Percentiles rank a stretch among this genome's conserved stretches.
Conservation (phyloP, 2,797 vertebrate genomes). For the Tauraco hartlaubi region DNA sequence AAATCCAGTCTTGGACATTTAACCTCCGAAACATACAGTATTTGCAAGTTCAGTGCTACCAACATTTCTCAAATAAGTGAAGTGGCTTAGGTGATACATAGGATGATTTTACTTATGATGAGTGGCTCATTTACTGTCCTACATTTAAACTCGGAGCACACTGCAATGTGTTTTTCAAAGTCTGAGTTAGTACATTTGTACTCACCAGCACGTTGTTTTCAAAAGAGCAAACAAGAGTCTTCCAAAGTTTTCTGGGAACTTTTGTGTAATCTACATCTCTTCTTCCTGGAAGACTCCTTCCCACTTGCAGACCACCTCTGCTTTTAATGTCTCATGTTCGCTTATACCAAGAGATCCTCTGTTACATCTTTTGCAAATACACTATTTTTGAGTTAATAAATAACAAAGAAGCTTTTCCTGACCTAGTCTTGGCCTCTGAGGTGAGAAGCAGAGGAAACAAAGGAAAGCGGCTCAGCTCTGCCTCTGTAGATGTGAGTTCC, state of each 20-base stretch:
- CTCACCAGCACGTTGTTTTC: background rate
- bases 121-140: background rate
- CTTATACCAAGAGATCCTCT: background rate
- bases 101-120: background rate
- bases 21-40: background rate
- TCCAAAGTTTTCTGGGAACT: background rate
- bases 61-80: background rate
- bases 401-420: background rate
- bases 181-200: background rate
- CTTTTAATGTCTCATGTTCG: background rate
- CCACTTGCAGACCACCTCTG: background rate
- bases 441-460: background rate
- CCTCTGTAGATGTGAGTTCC: background rate
- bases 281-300: background rate
- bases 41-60: background rate
- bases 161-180: background rate
- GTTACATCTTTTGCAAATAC: background rate
- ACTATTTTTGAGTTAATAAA: background rate
- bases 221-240: background rate
- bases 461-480: background rate
- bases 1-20: background rate
- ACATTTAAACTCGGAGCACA: background rate
- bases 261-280: background rate
- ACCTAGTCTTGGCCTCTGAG: background rate
- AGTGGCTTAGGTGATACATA: conserved; percentile 20